Conservation (phyloP, 1,140 invertebrate species). For the Harlomillsia oculata region DNA sequence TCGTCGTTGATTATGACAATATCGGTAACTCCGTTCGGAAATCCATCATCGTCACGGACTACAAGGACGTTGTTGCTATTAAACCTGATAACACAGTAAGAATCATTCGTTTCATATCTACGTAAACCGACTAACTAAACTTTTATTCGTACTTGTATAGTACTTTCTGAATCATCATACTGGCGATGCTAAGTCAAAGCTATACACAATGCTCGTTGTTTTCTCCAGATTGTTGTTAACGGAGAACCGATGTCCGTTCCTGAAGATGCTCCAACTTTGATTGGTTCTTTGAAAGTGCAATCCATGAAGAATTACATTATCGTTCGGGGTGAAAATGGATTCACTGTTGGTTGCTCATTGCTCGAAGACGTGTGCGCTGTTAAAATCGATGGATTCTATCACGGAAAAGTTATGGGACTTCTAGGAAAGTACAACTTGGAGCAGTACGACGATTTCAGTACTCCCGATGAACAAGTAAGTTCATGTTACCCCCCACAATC, state of each 20-base stretch:
- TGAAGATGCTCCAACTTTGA: no score
- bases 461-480: conserved; percentile 19
- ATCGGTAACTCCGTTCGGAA: conserved; percentile 44
- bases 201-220: no score
- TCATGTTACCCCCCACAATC: not conserved
- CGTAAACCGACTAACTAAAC: no score
- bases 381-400: conserved; percentile 65
- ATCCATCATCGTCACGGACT: conserved; percentile 49
- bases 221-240: not conserved
- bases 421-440: conserved; percentile 82
- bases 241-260: not conserved
- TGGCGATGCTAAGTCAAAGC: no score
- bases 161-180: no score
- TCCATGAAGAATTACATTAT: not conserved
- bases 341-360: conserved; percentile 43
- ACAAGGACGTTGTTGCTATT: conserved; percentile 49
- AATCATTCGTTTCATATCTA: conserved; percentile 26
- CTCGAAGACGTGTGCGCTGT: conserved; percentile 54
- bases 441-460: conserved; percentile 58
- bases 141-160: no score
- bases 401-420: conserved; percentile 69
- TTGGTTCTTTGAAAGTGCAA: no score
- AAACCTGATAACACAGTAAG: conserved; percentile 50
- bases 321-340: not conserved
- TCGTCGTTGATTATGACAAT: conserved; percentile 51